These are phyloP conservation scores for Cosmopolites sordidus DNA, from an alignment of 2,888 invertebrate species.

Conservation along the genomic window DNA sequence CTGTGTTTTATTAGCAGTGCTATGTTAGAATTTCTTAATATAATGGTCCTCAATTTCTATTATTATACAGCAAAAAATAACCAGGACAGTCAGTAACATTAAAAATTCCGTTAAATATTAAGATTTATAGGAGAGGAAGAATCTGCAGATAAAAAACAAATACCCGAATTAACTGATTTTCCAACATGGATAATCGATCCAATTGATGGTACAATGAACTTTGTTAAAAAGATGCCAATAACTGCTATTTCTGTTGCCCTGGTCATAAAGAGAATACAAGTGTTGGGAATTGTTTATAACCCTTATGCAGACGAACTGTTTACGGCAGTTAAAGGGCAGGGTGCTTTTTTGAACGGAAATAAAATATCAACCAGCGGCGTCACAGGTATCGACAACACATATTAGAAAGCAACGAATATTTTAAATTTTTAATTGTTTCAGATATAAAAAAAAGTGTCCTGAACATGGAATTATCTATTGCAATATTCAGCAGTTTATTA, in stretches of 20 bases:
- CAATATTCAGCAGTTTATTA: neutral
- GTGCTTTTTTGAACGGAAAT: constrained; percentile 70
- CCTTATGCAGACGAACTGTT: constrained; percentile 67
- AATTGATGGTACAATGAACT: constrained; percentile 85
- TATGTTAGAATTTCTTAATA: too few relatives aligned
- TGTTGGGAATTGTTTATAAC: constrained; percentile 71
- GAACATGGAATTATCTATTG: neutral
- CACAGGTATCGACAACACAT: constrained; percentile 44
- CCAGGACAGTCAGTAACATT: too few relatives aligned
- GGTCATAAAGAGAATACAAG: constrained; percentile 53
- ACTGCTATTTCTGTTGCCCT: constrained; percentile 62
- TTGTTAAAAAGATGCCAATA: constrained; percentile 65
- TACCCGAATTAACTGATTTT: constrained; percentile 61
- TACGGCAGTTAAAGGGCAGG: constrained; percentile 64
- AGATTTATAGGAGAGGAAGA: constrained; percentile 76
- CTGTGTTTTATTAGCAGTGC: too few relatives aligned
- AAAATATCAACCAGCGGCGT: constrained; percentile 53
- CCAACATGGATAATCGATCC: constrained; percentile 86
- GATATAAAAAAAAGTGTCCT: neutral
- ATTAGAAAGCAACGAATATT: too few relatives aligned
- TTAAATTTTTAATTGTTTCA: neutral
- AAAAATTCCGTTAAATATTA: too few relatives aligned
- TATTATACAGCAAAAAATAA: too few relatives aligned
- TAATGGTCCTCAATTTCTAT: too few relatives aligned
- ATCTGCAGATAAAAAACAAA: constrained; percentile 46